Conservation (phyloP, 2,888 invertebrate genomes). For the Callimorpha dominula region DNA sequence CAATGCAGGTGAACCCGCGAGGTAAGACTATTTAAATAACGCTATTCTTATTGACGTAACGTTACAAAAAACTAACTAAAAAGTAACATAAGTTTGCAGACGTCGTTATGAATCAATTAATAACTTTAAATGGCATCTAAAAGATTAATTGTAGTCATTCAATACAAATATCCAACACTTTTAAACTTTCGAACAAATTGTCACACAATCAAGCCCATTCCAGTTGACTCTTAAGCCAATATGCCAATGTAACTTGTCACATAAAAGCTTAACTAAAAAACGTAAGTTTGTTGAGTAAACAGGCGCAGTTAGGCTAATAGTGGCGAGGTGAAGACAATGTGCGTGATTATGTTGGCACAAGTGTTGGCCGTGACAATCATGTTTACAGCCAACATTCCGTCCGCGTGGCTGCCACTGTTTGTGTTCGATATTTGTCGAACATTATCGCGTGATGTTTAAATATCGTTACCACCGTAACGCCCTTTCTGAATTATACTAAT, state of each 20-base stretch:
- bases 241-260: slow-evolving; percentile 38
- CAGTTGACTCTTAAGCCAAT: slow-evolving; percentile 50
- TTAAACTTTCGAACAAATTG: slow-evolving; percentile 10
- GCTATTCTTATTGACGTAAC: neutral
- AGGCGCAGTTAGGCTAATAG: slow-evolving; percentile 61
- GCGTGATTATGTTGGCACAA: slow-evolving; percentile 76
- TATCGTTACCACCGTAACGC: slow-evolving; percentile 65
- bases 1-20: slow-evolving; percentile 28
- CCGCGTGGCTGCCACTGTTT: slow-evolving; percentile 18
- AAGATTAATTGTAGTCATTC: neutral
- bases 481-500: slow-evolving; percentile 32
- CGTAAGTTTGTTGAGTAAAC: slow-evolving; percentile 38
- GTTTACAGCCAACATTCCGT: slow-evolving; percentile 61
- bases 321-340: slow-evolving; percentile 34
- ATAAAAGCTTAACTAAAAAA: slow-evolving; percentile 50
- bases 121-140: neutral
- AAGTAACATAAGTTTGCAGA: neutral
- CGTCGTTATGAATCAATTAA: neutral
- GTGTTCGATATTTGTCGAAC: slow-evolving; percentile 42
- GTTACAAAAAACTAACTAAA: neutral
- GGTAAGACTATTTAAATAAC: slow-evolving; percentile 21
- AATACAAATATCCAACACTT: neutral
- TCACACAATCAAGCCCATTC: slow-evolving; percentile 20
- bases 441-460: slow-evolving; percentile 59
- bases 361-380: slow-evolving; percentile 60